Conservation (phyloP, 2,113 vertebrate genomes). For the Melanerpes formicivorus region DNA sequence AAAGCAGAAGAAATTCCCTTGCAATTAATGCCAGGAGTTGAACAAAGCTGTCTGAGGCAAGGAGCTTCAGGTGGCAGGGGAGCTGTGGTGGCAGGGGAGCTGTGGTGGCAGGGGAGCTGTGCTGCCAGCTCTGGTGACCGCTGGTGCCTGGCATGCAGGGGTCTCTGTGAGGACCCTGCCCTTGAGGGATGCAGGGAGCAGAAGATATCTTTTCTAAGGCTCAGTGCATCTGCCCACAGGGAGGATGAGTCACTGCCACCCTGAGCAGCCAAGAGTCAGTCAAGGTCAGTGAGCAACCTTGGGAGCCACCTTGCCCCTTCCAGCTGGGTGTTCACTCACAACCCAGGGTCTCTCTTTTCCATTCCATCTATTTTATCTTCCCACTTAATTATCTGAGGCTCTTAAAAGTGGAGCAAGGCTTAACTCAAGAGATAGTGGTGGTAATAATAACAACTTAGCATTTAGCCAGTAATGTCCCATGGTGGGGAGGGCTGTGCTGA, state of each 20-base stretch:
- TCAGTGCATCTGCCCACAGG: rapidly evolving
- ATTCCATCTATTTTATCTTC: slow-evolving; percentile 18
- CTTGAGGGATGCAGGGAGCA: background rate
- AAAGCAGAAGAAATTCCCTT: background rate
- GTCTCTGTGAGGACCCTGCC: background rate
- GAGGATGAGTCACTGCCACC: background rate
- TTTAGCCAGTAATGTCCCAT: background rate
- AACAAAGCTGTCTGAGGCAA: background rate
- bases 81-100: no score
- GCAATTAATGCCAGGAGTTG: background rate
- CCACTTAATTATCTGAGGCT: background rate
- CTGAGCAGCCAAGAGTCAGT: background rate
- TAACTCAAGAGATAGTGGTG: background rate
- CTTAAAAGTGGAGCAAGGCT: slow-evolving; percentile 24
- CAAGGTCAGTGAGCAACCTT: background rate
- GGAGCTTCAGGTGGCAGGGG: background rate
- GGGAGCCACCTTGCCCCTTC: background rate
- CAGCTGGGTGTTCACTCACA: background rate
- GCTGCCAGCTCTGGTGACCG: background rate
- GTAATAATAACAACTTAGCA: slow-evolving; percentile 16
- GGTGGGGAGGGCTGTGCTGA: background rate
- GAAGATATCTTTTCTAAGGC: background rate
- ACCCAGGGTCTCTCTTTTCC: background rate
- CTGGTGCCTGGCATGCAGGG: background rate
- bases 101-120: no score